Base-by-base conservation (phyloP, 2,113 vertebrate genomes). In the Hippocampus comes region DNA sequence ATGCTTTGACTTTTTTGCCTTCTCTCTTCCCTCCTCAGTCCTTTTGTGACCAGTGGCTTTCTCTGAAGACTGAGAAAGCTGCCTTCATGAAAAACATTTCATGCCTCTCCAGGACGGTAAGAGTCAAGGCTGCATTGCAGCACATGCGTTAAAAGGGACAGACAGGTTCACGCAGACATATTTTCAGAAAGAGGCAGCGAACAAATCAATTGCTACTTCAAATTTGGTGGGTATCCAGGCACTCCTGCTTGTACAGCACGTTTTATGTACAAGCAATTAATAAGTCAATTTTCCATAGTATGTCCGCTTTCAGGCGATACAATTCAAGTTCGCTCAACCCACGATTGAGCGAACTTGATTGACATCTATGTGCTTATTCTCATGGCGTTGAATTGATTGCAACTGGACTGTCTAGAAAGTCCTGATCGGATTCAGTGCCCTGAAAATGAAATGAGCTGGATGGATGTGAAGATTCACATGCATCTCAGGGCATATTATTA, bases 71-170 rank as follows among this genome's bases (percentile, higher is more conserved):
- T 0, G 77, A 88, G 9, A 94, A 94, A 75, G 91, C 93, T 17
- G 75, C 66, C 0, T 94, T 94, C 82, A 89, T 92, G 90, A 86
- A 85, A 20, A 83, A 69, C 80, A 93, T 93, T 68, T 83, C 75
- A 42, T n/a, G 4, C 3, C 57, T 90, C 55, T 82, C 84, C 64
- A 83, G 83, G 57, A 20, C 70, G 23, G 71, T 84, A 57, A 17
- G 53, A 55, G 21, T 2, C 7, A 18, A 1, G 49, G 43, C 27
- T 51, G 17, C 4, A 23, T 53, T 20, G 23, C 1, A 27, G 8
- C 12, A 14, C 12, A 14, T 14, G 12, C 5, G 0, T 34, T 34
- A 34, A 34, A 34, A 34, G 30, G 30, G 30, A 34, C 30, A 34
- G 0, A 5, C 30, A 34, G 30, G 30, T 34, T 34, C 30, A 34